Evolutionary conservation across 1,140 invertebrate genomes (phyloP).

Genomic region (Metaphire vulgaris): DNA sequence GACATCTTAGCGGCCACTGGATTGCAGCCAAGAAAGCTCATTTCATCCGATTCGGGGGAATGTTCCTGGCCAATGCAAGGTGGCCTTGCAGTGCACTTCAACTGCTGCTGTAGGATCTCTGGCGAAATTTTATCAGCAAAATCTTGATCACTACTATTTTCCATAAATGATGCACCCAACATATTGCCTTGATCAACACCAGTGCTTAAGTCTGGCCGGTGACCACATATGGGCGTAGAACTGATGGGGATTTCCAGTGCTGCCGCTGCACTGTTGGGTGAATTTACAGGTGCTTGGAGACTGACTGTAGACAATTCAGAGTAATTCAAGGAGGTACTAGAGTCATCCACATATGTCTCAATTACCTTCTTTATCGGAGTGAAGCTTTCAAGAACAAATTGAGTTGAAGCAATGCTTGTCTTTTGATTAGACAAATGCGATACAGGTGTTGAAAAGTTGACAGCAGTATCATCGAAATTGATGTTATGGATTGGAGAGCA

Average conservation of each 20-base stretch:
- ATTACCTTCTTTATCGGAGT: no score
- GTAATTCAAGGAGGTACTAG: background rate
- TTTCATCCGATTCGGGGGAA: background rate
- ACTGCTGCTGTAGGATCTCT: background rate
- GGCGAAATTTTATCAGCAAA: background rate
- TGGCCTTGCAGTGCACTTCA: background rate
- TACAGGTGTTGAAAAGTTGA: background rate
- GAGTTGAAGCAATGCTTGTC: background rate
- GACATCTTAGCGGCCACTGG: no score
- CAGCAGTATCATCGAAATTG: background rate
- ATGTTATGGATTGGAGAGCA: background rate
- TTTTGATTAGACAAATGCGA: background rate
- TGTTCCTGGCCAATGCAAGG: background rate
- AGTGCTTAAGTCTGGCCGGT: no score
- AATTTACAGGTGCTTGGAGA: background rate
- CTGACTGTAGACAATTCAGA: background rate
- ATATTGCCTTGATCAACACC: no score
- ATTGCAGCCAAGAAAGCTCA: background rate
- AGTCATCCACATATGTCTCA: background rate
- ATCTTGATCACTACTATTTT: no score
- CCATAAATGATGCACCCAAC: no score
- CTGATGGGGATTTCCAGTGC: background rate
- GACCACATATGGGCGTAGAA: no score
- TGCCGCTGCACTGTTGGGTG: background rate
- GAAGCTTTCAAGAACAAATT: background rate